Base-by-base conservation (phyloP, 2,888 invertebrate genomes). In the Stenodera caucasica region DNA sequence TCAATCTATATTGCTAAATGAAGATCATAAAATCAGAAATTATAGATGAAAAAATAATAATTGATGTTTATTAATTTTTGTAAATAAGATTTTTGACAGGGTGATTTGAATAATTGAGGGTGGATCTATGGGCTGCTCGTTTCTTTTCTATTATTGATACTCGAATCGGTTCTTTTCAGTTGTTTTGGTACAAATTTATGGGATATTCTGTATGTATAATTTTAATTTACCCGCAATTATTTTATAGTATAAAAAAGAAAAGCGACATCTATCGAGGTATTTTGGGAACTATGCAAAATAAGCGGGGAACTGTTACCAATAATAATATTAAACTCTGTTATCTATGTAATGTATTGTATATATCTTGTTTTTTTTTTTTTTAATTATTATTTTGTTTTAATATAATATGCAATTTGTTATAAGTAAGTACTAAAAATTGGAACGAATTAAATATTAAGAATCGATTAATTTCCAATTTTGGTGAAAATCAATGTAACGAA, bases 1-100 rank as follows among this genome's bases (percentile, higher is more conserved):
- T 85, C 90, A 63, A 89, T 88, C 12, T 90, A 88, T 77, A 84
- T 90, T 55, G 72, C 74, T 3, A 75, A 76, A 61, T 75, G 63
- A 73, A 7, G 3, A 2, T n/a, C n/a, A n/a, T n/a, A n/a, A n/a
- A n/a, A n/a, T n/a, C 3, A 26, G 26, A 26, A 26, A 26, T 26
- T 26, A 26, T 3, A 26, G 7, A 26, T 5, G 7, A 26, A 26
- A 26, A 26, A 6, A 26, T 5, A 26, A 5, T 5, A 5, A 26
- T 26, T 26, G 26, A 26, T 26, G n/a, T n/a, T 26, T 26, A 26
- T 26, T 26, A 37, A 37, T 15, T 45, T 45, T 45, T 45, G 45
- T 45, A 45, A 45, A 45, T 45, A 45, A 15, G 21, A 45, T 21
- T 12, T 45, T 8, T n/a, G n/a, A 21, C 15, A 45, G 21, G 45